Evolutionary conservation across 1,140 invertebrate genomes (phyloP).

Genomic region (Lepidurus couesii): DNA sequence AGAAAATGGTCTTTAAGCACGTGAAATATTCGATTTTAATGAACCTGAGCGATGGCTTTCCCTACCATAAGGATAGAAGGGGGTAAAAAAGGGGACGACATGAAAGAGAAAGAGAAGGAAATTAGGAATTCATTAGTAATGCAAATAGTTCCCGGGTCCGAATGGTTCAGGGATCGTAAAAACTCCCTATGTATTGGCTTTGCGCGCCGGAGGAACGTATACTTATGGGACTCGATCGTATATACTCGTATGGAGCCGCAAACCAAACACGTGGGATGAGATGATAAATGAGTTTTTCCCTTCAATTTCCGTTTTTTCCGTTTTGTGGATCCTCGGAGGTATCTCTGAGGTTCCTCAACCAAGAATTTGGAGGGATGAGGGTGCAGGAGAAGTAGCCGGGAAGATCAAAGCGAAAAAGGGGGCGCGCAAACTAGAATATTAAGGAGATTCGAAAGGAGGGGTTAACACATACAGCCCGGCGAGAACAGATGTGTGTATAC

Average conservation of each 20-base stretch:
- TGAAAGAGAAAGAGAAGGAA: background rate
- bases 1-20: background rate
- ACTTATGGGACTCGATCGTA: no score
- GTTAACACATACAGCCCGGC: constrained; percentile 3
- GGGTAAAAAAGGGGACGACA: background rate
- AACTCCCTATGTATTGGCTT: background rate
- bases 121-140: constrained; percentile 13
- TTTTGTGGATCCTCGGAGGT: background rate
- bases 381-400: background rate
- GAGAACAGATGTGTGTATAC: background rate
- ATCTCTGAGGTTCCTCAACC: background rate
- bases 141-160: background rate
- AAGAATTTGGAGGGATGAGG: background rate
- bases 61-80: background rate
- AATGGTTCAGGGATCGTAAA: background rate
- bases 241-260: background rate
- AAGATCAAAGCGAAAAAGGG: constrained; percentile 15
- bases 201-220: background rate
- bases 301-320: background rate
- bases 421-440: background rate
- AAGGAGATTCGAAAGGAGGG: background rate
- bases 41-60: constrained; percentile 5
- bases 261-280: background rate
- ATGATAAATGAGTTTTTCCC: background rate
- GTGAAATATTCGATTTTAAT: constrained; percentile 16